Conservation (phyloP, 2,888 invertebrate genomes). For the Diabrotica balteata region DNA sequence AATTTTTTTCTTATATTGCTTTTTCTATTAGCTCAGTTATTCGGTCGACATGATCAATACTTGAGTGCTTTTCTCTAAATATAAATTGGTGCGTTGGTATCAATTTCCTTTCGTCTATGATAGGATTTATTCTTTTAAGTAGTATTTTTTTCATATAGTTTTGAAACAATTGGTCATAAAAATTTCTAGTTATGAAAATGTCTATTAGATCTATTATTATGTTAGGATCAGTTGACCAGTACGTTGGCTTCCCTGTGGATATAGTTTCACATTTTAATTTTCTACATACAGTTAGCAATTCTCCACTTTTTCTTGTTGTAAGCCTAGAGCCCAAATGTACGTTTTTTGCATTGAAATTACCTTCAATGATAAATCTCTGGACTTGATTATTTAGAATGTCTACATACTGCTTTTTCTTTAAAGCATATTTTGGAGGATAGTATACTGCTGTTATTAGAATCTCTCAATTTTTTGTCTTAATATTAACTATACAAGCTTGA, state of each 20-base stretch:
- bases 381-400: background rate
- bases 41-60: too few relatives aligned
- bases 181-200: background rate
- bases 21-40: too few relatives aligned
- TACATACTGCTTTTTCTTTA: background rate
- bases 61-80: too few relatives aligned
- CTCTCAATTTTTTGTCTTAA: background rate
- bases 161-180: too few relatives aligned
- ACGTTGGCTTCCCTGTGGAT: conserved; percentile 18
- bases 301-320: conserved; percentile 11
- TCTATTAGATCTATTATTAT: conserved; percentile 28
- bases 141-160: too few relatives aligned
- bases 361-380: background rate
- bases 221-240: conserved; percentile 11
- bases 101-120: too few relatives aligned
- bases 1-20: too few relatives aligned
- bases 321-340: conserved; percentile 16
- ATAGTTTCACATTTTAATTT: conserved; percentile 1
- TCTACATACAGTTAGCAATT: conserved; percentile 1
- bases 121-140: too few relatives aligned
- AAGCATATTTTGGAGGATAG: background rate
- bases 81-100: too few relatives aligned
- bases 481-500: too few relatives aligned
- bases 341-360: conserved; percentile 14
- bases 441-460: background rate